Evolutionary conservation across 2,797 vertebrate genomes (phyloP), one percentile per base, ranked within the genome.

Genomic region (Taeniopygia guttata): DNA sequence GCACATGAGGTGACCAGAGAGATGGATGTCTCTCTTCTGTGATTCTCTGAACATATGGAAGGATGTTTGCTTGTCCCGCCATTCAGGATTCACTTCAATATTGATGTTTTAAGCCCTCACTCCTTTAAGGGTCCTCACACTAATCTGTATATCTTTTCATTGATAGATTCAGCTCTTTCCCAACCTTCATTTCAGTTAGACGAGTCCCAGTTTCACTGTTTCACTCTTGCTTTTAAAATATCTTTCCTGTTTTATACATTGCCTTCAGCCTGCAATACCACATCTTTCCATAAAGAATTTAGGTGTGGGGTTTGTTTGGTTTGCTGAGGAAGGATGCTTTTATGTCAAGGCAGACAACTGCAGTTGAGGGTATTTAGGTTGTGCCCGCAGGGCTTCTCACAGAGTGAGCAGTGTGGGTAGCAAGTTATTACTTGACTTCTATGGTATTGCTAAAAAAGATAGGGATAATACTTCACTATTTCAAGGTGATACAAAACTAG

Each of bases 311-410:
- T 84, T 94, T 84, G 74, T 81, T 94, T 85, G 42, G 89, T 84
- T 90, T 93, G 84, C 82, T 94, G 62, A 89, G 69, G 74, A 96
- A 92, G 93, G 93, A 95, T 92, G 66, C 87, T 87, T 94, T 90
- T 91, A 86, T 78, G 82, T 88, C 3, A 21, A 91, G 66, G 82
- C 78, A 93, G 67, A 77, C 30, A 89, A 92, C 75, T 77, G 55
- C 60, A 66, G 91, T 72, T 93, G 58, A 74, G 87, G 81, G 75
- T 87, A 60, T 91, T 94, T 84, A 93, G 70, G 62, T 52, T 93
- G 73, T 93, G 84, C 91, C 89, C 62, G 64, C 56, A 62, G 92
- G 92, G 89, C 69, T 78, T 92, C 74, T 92, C 62, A 51, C 68
- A 46, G 30, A 92, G 70, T 36, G 56, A 70, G 18, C 52, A 82